Conservation (phyloP, 64 coral and sea anemone species). For the Montipora sp. region DNA sequence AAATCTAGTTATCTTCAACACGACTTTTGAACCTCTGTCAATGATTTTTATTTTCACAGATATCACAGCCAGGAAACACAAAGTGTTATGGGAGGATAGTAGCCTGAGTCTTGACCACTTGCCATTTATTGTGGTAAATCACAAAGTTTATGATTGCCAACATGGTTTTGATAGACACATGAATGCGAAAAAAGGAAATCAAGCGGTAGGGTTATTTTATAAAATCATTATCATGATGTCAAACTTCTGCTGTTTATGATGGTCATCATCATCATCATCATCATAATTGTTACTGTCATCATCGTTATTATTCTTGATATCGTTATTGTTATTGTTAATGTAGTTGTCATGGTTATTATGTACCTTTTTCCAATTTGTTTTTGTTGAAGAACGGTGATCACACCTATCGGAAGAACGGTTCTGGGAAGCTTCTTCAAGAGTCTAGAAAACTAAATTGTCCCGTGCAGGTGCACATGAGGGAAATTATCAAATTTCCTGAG, state of each 20-base stretch:
- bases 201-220: too few relatives aligned
- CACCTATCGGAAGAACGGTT: slow-evolving; percentile 37
- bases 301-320: too few relatives aligned
- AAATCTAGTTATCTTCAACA: too few relatives aligned
- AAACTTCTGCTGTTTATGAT: too few relatives aligned
- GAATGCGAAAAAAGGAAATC: too few relatives aligned
- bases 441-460: slow-evolving; percentile 57
- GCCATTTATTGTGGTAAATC: slow-evolving; percentile 37
- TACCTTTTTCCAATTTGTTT: background rate
- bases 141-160: slow-evolving; percentile 3
- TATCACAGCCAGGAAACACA: slow-evolving; percentile 28
- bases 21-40: background rate
- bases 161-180: too few relatives aligned
- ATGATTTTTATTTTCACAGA: background rate
- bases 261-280: too few relatives aligned
- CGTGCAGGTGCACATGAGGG: slow-evolving; percentile 40
- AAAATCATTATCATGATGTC: too few relatives aligned
- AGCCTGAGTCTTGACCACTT: background rate
- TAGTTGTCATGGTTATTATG: background rate
- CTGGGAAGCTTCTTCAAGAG: slow-evolving; percentile 42
- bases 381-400: slow-evolving; percentile 1
- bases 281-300: background rate
- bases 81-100: slow-evolving; percentile 28
- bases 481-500: slow-evolving; percentile 37
- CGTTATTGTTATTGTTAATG: background rate